Evolutionary conservation across 2,888 invertebrate species (phyloP), one percentile per base, ranked within the genome.

Genomic region (Eurois occulta): DNA sequence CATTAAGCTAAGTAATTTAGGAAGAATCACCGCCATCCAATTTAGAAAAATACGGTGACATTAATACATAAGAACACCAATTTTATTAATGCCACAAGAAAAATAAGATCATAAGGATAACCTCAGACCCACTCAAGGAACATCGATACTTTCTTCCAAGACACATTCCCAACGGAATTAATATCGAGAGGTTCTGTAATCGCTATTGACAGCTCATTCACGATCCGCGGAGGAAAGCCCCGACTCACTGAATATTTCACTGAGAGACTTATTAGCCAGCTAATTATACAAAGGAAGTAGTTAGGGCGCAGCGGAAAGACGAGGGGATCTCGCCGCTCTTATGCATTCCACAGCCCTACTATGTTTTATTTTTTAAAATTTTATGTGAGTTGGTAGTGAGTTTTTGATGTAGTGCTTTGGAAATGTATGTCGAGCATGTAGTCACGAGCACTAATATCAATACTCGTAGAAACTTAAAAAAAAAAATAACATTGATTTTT

Each of bases 201-300:
- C 91, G 90, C 84, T 92, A 95, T 95, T 93, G 95, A 94, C 95
- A 94, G 93, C 91, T 93, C 92, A 91, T 92, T 93, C 92, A 90
- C 88, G 86, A 84, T 86, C 83, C 87, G 83, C 85, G 86, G 83
- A 80, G 84, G 88, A 84, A 77, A 68, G 85, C 90, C 88, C 88
- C 91, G 89, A 91, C 88, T 91, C 92, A 91, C 91, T 94, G 94
- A 94, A 94, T 94, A 94, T 94, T 94, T 93, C 93, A 92, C 91
- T 91, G 92, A 90, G 92, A 91, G 93, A 92, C 94, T 95, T 95
- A 95, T 96, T 95, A 95, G 93, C 92, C 85, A 83, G 91, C 94
- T 96, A 96, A 96, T 95, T 96, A 96, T 95, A 94, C 94, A 93
- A 92, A 95, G 95, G 95, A 96, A 95, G 95, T 94, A 92, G 92